Conservation (phyloP, 2,113 vertebrate species). For the Smithornis capensis region DNA sequence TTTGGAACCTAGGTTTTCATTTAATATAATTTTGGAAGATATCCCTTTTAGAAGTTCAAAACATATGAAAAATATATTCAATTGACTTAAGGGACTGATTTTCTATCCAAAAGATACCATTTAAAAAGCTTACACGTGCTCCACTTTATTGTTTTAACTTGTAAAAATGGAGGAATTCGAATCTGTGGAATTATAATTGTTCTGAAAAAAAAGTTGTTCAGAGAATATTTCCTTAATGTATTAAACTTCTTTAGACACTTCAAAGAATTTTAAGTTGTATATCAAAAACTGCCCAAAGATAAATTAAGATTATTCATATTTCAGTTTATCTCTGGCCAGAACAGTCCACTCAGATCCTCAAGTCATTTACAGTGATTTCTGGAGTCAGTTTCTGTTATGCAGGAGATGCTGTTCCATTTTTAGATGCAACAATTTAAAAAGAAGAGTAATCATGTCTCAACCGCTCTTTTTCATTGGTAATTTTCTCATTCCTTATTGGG, state of each 20-base stretch:
- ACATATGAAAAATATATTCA: neutral
- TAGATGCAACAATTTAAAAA: neutral
- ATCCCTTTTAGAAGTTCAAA: slow-evolving; percentile 40
- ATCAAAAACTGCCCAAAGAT: slow-evolving; percentile 4
- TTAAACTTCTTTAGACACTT: slow-evolving; percentile 33
- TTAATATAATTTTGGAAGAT: slow-evolving; percentile 48
- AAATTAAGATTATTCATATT: neutral
- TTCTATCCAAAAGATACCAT: slow-evolving; percentile 27
- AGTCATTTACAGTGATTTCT: neutral
- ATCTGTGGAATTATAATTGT: slow-evolving; percentile 45
- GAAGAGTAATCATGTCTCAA: neutral
- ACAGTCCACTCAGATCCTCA: neutral
- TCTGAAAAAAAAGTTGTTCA: slow-evolving; percentile 2
- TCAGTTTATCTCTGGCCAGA: slow-evolving; percentile 5
- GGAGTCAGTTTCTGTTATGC: neutral
- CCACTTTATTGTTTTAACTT: slow-evolving; percentile 63
- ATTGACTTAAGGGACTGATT: slow-evolving; percentile 4
- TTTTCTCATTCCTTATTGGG: neutral
- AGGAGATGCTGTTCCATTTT: neutral
- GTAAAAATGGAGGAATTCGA: slow-evolving; percentile 31
- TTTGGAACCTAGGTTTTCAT: neutral
- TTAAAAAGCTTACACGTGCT: slow-evolving; percentile 59
- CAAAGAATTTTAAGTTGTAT: neutral
- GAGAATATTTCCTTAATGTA: neutral
- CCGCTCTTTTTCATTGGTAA: neutral